phyloP scores from a whole-genome alignment of 2,797 vertebrate species.

The Smutsia temminckii region DNA sequence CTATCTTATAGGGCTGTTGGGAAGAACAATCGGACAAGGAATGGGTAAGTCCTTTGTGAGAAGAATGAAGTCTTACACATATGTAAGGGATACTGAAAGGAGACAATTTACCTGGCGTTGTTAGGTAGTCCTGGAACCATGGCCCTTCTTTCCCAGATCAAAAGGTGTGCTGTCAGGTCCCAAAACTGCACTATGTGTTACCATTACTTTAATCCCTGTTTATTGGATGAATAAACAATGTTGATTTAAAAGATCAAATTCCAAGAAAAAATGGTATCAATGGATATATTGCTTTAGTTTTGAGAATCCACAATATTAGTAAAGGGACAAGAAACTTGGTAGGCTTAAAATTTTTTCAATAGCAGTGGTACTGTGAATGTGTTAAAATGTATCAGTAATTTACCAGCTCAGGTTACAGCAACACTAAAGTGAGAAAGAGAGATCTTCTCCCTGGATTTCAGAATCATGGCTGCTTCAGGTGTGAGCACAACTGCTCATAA shows the following conservation, averaged over 20 bases:
- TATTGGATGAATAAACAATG: not conserved
- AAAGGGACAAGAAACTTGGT: conserved; percentile 2
- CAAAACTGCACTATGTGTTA: not conserved
- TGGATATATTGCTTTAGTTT: conserved; percentile 3
- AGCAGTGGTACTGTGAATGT: not conserved
- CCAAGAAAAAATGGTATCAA: conserved; percentile 9
- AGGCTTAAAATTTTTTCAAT: not conserved
- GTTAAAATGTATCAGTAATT: conserved; percentile 2
- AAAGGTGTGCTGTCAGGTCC: conserved; percentile 29
- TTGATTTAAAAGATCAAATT: not conserved
- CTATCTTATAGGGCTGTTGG: not conserved
- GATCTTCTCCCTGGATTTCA: conserved; percentile 23
- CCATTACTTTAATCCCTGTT: not conserved
- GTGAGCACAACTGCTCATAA: not conserved
- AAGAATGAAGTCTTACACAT: conserved; percentile 38
- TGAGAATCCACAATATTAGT: not conserved
- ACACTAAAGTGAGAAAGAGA: conserved; percentile 26
- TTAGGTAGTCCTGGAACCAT: conserved; percentile 8
- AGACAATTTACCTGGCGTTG: not conserved
- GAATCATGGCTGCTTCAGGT: not conserved
- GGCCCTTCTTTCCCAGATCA: conserved; percentile 31
- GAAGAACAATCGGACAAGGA: conserved; percentile 1
- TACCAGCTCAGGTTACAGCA: not conserved
- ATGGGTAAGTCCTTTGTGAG: conserved; percentile 39
- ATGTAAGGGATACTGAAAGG: conserved; percentile 8